Conservation (phyloP, 2,113 vertebrate genomes). For the Plecturocebus donacophilus region DNA sequence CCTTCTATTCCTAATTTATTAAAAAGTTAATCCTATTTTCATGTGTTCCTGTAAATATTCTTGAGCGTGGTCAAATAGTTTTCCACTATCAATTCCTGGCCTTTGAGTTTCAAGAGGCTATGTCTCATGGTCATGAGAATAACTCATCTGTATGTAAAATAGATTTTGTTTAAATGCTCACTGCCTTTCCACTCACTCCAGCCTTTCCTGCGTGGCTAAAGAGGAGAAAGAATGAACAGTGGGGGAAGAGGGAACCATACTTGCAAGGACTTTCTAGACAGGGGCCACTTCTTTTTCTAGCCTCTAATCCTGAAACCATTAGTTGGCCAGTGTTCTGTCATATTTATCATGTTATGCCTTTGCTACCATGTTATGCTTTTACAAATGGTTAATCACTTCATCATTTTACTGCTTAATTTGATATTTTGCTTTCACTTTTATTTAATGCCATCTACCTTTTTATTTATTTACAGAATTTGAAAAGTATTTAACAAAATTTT, state of each 20-base stretch:
- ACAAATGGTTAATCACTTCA: not conserved
- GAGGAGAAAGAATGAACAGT: not conserved
- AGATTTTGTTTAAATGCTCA: not conserved
- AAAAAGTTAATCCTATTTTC: not conserved
- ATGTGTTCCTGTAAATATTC: not conserved
- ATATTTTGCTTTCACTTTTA: slow-evolving; percentile 5
- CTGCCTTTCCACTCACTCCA: not conserved
- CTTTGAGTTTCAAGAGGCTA: slow-evolving; percentile 5
- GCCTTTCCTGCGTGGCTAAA: not conserved
- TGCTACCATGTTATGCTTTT: not conserved
- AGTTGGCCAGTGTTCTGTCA: not conserved
- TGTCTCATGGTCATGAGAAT: not conserved
- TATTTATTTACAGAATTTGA: not conserved
- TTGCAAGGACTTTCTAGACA: not conserved
- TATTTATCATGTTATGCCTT: not conserved
- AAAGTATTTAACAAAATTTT: not conserved
- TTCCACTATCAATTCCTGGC: not conserved
- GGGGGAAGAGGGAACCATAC: not conserved
- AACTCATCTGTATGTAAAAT: not conserved
- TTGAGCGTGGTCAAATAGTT: not conserved
- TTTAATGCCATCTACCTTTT: not conserved
- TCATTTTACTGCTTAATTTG: not conserved
- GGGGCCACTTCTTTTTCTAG: not conserved
- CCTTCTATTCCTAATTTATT: not conserved
- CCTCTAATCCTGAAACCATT: not conserved